These are phyloP conservation scores for Popillia japonica DNA, from an alignment of 1,140 invertebrate species.

Conservation along the genomic window DNA sequence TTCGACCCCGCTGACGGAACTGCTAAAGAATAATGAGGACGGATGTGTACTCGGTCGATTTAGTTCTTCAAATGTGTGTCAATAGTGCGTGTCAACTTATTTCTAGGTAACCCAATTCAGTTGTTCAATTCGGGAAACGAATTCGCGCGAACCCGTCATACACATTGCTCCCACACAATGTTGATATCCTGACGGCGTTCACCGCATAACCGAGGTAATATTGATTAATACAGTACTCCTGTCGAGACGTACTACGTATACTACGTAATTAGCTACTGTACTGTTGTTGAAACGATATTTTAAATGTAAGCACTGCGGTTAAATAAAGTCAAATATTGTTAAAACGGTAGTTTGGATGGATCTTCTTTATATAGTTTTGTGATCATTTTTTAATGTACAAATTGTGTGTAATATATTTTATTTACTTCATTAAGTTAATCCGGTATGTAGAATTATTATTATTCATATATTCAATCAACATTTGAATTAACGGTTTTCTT, in stretches of 20 bases:
- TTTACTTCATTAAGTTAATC: too few species aligned
- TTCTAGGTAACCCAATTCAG: background rate
- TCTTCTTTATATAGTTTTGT: too few species aligned
- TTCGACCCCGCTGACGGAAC: background rate
- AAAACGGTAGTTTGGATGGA: too few species aligned
- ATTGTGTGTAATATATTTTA: too few species aligned
- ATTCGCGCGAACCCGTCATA: background rate
- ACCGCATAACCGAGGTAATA: background rate
- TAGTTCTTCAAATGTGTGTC: constrained; percentile 1
- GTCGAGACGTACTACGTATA: background rate
- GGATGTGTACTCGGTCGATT: background rate
- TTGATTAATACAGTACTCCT: constrained; percentile 3
- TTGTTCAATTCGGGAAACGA: constrained; percentile 4
- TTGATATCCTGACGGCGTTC: constrained; percentile 4
- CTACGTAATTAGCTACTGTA: background rate
- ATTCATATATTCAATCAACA: too few species aligned
- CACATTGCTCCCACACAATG: background rate
- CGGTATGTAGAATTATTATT: too few species aligned
- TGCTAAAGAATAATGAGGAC: background rate
- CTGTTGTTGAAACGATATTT: background rate
- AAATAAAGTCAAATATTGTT: background rate
- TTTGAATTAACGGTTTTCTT: too few species aligned
- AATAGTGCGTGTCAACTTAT: background rate
- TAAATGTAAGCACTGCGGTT: background rate
- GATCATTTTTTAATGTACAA: too few species aligned